phyloP scores from a whole-genome alignment of 2,888 invertebrate species.

The Chrysolina haemoptera region DNA sequence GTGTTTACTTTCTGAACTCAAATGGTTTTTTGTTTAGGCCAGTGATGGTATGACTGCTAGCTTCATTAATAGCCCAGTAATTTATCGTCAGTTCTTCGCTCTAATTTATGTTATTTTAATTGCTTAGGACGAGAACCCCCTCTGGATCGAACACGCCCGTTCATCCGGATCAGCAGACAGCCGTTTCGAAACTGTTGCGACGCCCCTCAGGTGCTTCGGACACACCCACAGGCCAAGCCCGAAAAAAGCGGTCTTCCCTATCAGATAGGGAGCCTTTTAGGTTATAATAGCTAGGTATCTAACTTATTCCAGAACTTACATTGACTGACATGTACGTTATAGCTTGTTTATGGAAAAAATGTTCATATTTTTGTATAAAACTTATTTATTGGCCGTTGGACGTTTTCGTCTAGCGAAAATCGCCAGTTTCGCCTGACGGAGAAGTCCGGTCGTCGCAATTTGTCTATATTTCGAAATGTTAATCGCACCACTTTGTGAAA shows the following conservation, averaged over 20 bases:
- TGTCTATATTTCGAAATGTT: constrained; percentile 21
- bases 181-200: constrained; percentile 76
- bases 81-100: background rate
- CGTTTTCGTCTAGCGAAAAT: constrained; percentile 55
- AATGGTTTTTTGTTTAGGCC: background rate
- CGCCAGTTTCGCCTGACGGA: constrained; percentile 61
- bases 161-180: constrained; percentile 76
- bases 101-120: background rate
- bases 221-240: constrained; percentile 72
- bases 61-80: background rate
- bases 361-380: constrained; percentile 68
- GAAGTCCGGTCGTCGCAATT: constrained; percentile 20
- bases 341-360: constrained; percentile 60
- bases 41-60: constrained; percentile 7
- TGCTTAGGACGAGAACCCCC: constrained; percentile 81
- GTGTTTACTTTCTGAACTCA: no score
- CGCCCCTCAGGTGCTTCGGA: constrained; percentile 82
- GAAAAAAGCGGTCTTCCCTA: constrained; percentile 54
- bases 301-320: constrained; percentile 64
- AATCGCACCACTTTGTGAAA: constrained; percentile 13
- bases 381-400: constrained; percentile 53
- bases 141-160: constrained; percentile 84
- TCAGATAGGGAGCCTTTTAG: constrained; percentile 81
- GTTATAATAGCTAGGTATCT: constrained; percentile 71
- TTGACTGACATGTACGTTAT: constrained; percentile 65